Percentiles rank a stretch among this genome's conserved stretches.
These are phyloP conservation scores for Oophaga sylvatica DNA, from an alignment of 2,797 vertebrate genomes.

Conservation along the genomic window DNA sequence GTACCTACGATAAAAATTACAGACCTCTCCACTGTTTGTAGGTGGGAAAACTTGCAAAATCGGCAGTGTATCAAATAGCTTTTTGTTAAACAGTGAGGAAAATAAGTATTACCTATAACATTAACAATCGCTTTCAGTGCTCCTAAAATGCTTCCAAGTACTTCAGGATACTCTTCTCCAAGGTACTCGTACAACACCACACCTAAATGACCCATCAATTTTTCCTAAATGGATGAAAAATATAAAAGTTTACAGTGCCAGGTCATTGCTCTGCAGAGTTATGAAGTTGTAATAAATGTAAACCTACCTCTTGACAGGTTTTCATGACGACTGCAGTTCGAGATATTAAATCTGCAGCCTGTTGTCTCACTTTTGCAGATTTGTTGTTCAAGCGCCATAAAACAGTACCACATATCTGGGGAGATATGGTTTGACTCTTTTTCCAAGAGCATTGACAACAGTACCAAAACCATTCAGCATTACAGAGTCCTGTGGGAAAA, in stretches of 20 bases:
- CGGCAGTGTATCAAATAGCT: no score
- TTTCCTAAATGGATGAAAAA: conserved; percentile 80
- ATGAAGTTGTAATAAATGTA: not conserved
- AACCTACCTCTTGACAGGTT: conserved; percentile 94
- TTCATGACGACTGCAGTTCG: conserved; percentile 99
- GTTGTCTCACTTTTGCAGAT: conserved; percentile 96
- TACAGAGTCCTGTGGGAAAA: conserved; percentile 87
- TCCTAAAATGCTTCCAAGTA: conserved; percentile 96
- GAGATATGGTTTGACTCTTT: conserved; percentile 96
- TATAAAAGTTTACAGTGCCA: not conserved
- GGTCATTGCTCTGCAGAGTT: not conserved
- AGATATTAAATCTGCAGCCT: conserved; percentile 97
- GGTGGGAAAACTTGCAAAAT: no score
- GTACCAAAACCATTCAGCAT: conserved; percentile 99
- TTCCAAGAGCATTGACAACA: conserved; percentile 97
- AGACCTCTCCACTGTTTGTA: no score
- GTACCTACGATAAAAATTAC: no score
- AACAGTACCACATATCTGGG: conserved; percentile 98
- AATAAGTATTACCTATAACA: conserved; percentile 86
- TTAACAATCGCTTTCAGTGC: conserved; percentile 98
- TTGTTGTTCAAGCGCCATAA: conserved; percentile 99
- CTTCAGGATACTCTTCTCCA: conserved; percentile 98
- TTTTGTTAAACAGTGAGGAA: no score
- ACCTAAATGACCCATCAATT: conserved; percentile 98
- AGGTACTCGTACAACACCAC: conserved; percentile 98